Conservation (phyloP, 2,113 vertebrate genomes). For the Dicrurus megarhynchus region DNA sequence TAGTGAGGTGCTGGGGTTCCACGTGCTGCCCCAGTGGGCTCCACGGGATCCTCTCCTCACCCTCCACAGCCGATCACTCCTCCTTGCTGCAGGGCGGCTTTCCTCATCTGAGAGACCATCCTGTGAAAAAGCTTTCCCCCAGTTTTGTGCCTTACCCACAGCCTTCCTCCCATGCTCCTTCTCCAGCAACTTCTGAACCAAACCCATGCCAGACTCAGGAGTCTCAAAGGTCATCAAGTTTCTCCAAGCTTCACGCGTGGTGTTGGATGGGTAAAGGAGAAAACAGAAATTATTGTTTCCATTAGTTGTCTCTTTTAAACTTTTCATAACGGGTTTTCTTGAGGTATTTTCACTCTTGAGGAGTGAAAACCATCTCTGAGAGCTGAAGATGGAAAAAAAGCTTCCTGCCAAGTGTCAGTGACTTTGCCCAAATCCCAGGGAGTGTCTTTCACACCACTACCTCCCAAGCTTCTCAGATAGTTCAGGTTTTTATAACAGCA, state of each 20-base stretch:
- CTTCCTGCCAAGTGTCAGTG: not conserved
- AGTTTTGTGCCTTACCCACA: not conserved
- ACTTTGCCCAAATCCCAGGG: not conserved
- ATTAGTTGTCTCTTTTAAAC: not conserved
- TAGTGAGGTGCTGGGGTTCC: not conserved
- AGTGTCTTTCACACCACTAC: not conserved
- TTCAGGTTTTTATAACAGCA: not conserved
- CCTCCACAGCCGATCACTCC: rapidly evolving
- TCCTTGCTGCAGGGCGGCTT: rapidly evolving
- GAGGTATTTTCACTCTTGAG: not conserved
- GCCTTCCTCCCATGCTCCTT: not conserved
- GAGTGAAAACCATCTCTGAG: not conserved
- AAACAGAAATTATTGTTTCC: not conserved
- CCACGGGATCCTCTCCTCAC: rapidly evolving
- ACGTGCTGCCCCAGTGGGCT: not conserved
- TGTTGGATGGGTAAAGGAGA: not conserved
- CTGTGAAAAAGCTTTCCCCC: not conserved
- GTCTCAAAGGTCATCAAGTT: not conserved
- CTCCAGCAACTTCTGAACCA: not conserved
- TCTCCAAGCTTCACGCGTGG: rapidly evolving
- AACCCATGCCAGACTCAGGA: not conserved
- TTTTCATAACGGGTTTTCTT: not conserved
- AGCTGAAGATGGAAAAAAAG: not conserved
- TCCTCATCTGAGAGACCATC: not conserved
- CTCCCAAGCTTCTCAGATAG: not conserved